Evolutionary conservation across 2,113 vertebrate species (phyloP), one percentile per base, ranked within the genome.

Genomic region (Gambusia affinis): DNA sequence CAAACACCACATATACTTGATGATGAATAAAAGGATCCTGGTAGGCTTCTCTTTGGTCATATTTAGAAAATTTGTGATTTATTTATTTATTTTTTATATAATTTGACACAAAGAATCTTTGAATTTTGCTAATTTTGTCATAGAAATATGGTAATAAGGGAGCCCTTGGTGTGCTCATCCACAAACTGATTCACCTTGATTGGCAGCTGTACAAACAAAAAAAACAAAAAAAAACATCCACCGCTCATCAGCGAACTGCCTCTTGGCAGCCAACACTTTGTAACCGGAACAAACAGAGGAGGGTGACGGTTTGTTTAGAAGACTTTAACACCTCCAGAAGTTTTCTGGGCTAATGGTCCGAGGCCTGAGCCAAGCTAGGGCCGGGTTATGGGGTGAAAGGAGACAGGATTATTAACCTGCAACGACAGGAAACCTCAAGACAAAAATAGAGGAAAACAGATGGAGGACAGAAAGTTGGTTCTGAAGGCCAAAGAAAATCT

Each of bases 371-470:
- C 39, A 27, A 31, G 39, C 22, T 0, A 57, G 27, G 33, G 74
- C 37, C 14, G 51, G 70, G 14, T 73, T 11, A 44, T 2, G 10
- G 61, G 44, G 44, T 22, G 44, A 19, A 47, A 47, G 44, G 15
- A 47, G 44, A 17, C 17, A 47, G 44, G 14, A 47, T 47, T 60
- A 11, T 72, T 81, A 47, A 57, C 73, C 44, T 27, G 54, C 73
- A 57, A 61, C 60, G 78, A 84, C 79, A 87, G 76, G 76, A 84
- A 76, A 74, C 73, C 22, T 42, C 12, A 60, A 2, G 28, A 61
- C 63, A 64, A 33, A 51, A 63, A 14, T 47, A 35, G 27, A 54
- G 44, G 63, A 62, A 64, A 11, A 62, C 61, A 35, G 37, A 64
- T 62, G 1, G 10, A 66, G 39, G 70, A 67, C 3, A 54, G 47